Evolutionary conservation across 2,888 invertebrate genomes (phyloP).

Genomic region (Melanophora roralis): DNA sequence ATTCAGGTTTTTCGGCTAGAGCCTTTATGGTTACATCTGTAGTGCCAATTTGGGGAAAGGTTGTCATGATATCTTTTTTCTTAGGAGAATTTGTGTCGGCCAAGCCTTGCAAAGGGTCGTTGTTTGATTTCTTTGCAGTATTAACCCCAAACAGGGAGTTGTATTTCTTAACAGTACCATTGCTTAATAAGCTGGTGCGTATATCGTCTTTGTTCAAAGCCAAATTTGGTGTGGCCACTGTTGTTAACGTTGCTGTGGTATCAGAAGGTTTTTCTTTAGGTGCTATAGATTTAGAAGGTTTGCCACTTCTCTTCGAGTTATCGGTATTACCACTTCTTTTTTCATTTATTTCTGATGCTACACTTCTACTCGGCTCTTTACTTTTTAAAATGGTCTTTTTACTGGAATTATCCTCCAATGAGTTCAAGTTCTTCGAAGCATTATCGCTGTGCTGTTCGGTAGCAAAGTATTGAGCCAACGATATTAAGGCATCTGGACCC

Average conservation of each 20-base stretch:
- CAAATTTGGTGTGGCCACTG: slow-evolving; percentile 67
- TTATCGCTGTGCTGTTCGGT: slow-evolving; percentile 73
- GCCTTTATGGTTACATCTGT: slow-evolving; percentile 81
- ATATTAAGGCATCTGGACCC: slow-evolving; percentile 87
- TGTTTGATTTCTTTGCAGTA: slow-evolving; percentile 57
- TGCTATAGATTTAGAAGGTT: slow-evolving; percentile 7
- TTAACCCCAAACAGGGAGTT: slow-evolving; percentile 73
- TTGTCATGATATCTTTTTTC: slow-evolving; percentile 46
- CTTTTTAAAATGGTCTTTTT: slow-evolving; percentile 12
- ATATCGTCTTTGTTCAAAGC: slow-evolving; percentile 78
- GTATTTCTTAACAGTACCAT: slow-evolving; percentile 75
- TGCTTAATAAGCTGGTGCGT: slow-evolving; percentile 82
- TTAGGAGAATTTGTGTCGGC: slow-evolving; percentile 7
- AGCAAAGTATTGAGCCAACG: slow-evolving; percentile 88
- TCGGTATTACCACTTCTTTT: not conserved
- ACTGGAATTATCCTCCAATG: slow-evolving; percentile 15
- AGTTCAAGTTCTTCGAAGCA: slow-evolving; percentile 16
- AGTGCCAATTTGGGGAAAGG: slow-evolving; percentile 77
- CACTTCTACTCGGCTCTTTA: not conserved
- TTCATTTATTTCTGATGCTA: too few species aligned
- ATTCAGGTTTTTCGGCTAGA: slow-evolving; percentile 79
- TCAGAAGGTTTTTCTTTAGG: slow-evolving; percentile 67
- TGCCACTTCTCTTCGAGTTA: not conserved
- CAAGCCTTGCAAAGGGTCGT: slow-evolving; percentile 75
- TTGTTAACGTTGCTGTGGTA: slow-evolving; percentile 67